Percentiles rank a stretch among this genome's conserved stretches.
These are phyloP conservation scores for Otolemur crassicaudatus DNA, from an alignment of 2,797 vertebrate species.

Conservation along the genomic window DNA sequence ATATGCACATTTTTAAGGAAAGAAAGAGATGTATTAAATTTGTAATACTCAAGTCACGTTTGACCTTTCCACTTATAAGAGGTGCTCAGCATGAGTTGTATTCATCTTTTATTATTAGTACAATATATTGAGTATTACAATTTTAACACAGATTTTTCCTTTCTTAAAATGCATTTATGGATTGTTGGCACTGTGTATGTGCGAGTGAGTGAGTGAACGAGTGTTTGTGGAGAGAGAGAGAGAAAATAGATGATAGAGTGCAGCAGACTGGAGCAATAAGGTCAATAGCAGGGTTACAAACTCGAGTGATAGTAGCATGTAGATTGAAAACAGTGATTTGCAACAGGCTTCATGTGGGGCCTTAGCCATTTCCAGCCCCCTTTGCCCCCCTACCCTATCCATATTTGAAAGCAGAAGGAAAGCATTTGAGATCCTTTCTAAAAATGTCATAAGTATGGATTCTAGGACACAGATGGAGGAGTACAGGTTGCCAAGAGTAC, in stretches of 20 bases:
- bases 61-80: no score
- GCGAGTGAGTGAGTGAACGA: no score
- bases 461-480: not conserved
- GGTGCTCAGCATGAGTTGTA: no score
- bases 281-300: not conserved
- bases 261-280: not conserved
- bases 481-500: not conserved
- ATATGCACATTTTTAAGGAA: no score
- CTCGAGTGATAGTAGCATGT: not conserved
- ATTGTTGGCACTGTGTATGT: not conserved
- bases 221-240: not conserved
- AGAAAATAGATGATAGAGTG: not conserved
- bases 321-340: not conserved
- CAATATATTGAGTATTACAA: no score
- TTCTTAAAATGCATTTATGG: not conserved
- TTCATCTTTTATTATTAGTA: no score
- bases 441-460: not conserved
- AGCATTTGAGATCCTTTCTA: not conserved
- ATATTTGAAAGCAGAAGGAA: not conserved
- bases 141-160: no score
- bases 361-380: not conserved
- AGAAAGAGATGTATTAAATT: no score
- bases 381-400: rapidly evolving
- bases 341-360: not conserved
- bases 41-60: no score